A percentile compares a stretch with the other conserved stretches of the same genome.
phyloP scores from a whole-genome alignment of 2,888 invertebrate genomes.

The Drosophila neutralis region DNA sequence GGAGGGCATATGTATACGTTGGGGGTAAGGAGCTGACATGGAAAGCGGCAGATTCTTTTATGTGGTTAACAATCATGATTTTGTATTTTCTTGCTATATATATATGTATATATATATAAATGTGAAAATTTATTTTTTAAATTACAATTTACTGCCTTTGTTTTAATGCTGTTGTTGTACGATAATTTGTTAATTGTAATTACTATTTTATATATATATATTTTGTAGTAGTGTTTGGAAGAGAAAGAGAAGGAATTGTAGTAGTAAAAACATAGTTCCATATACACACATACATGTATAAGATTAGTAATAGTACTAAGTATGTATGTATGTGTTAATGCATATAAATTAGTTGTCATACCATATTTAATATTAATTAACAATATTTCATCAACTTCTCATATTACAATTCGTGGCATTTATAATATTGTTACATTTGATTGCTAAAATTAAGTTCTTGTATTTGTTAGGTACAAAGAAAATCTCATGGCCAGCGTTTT shows the following conservation, averaged over 20 bases:
- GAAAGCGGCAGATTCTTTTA: slow-evolving; percentile 39
- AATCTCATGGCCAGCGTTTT: slow-evolving; percentile 62
- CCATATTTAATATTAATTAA: slow-evolving; percentile 66
- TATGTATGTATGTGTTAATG: slow-evolving; percentile 30
- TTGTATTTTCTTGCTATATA: slow-evolving; percentile 22
- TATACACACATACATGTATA: slow-evolving; percentile 16
- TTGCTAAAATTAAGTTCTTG: slow-evolving; percentile 51
- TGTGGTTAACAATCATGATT: slow-evolving; percentile 33
- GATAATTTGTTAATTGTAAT: slow-evolving; percentile 30
- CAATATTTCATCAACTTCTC: slow-evolving; percentile 58
- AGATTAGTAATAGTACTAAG: slow-evolving; percentile 30
- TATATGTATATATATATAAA: slow-evolving; percentile 41
- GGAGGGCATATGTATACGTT: slow-evolving; percentile 50
- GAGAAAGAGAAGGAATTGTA: slow-evolving; percentile 55
- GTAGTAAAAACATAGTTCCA: slow-evolving; percentile 50
- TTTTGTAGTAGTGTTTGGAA: slow-evolving; percentile 50
- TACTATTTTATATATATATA: slow-evolving; percentile 40
- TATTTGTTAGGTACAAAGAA: slow-evolving; percentile 66
- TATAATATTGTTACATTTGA: slow-evolving; percentile 38
- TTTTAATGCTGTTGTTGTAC: slow-evolving; percentile 47
- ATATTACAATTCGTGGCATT: slow-evolving; percentile 63
- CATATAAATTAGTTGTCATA: slow-evolving; percentile 63
- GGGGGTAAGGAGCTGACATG: slow-evolving; percentile 41
- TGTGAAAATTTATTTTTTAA: slow-evolving; percentile 52
- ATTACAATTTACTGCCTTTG: slow-evolving; percentile 46